Evolutionary conservation across 2,888 invertebrate species (phyloP), one percentile per base, ranked within the genome.

Genomic region (Spisula solida): DNA sequence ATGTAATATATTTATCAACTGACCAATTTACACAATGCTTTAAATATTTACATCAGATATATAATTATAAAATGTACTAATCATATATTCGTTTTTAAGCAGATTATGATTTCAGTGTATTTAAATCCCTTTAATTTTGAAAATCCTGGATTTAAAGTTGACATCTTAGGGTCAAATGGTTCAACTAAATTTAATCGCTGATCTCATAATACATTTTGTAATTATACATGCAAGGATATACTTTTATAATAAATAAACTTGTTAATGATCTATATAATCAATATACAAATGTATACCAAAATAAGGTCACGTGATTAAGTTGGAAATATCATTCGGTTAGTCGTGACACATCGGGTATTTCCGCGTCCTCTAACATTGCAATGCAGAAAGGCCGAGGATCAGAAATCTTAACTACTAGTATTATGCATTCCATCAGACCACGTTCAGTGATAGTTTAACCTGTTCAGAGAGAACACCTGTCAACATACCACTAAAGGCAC

Each of bases 71-170:
- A 41, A 41, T 41, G 8, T 41, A 75, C 18, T 31, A 31, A 75
- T 75, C 75, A 31, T 75, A 75, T 18, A 31, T 29, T 34, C 31
- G 16, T 31, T 75, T 29, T 31, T 12, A 75, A 75, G 75, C 4
- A 75, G 75, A 75, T 75, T 75, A 75, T 75, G 47, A 8, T 14
- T 80, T 80, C 34, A 16, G 12, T 48, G 51, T 48, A 34, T n/a
- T 80, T 80, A 80, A 80, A 80, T 80, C 47, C 80, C 47, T 34
- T 80, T 47, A 25, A 18, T 16, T 75, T 34, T 75, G 10, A 75
- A 34, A 75, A 75, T 75, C 75, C 34, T 48, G 48, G 80, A 80
- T 80, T 80, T 48, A 25, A 80, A 80, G 48, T 48, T 80, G 80
- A 80, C 80, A 80, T 34, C 20, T 48, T 47, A 25, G 80, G 80